Base-by-base conservation (phyloP, 2,113 vertebrate species). In the Porphyrio hochstetteri region DNA sequence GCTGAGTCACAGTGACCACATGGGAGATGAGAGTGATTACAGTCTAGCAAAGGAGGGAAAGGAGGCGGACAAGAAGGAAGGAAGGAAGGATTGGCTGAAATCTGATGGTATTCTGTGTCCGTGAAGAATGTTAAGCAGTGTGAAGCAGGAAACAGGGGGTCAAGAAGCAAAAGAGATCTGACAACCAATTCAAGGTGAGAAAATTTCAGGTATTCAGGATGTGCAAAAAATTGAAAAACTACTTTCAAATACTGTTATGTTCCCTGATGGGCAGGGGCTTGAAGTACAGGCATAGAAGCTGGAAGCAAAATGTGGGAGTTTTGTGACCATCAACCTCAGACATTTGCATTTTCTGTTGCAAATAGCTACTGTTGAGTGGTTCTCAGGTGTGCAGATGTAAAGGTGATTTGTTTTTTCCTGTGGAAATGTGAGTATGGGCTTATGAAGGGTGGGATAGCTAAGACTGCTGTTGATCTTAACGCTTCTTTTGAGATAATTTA, bases 141-240 rank as follows among this genome's bases (percentile, higher is more conserved):
- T 36, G 75, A 90, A 94, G 75, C 77, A 96, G 86, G 95, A 97
- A 97, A 91, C 2, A 20, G 24, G 20, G 16, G 21, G 87, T 86
- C 82, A 90, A 92, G 90, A 80, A 33, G 9, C 50, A 95, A 94
- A 93, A 80, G 76, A 55, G 0, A 87, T 63, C 23, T 61, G 40
- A 69, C 85, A 76, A 80, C 24, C 36, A 79, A 92, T 17, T 60
- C 25, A 69, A 86, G 42, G 20, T 72, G 63, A 50, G 11, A 91
- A 93, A 55, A 82, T 55, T 67, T 78, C 65, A 65, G 31, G 17
- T 92, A 13, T 17, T 88, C 53, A 65, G 50, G 36, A 76, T 59
- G 23, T 2, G 1, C 35, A 79, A 71, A 55, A 27, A 53, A 7
- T 7, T 11, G 16, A 88, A 90, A 83, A 92, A 57, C 36, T 2